Conservation (phyloP, 2,113 vertebrate genomes). For the Hymenochirus boettgeri region DNA sequence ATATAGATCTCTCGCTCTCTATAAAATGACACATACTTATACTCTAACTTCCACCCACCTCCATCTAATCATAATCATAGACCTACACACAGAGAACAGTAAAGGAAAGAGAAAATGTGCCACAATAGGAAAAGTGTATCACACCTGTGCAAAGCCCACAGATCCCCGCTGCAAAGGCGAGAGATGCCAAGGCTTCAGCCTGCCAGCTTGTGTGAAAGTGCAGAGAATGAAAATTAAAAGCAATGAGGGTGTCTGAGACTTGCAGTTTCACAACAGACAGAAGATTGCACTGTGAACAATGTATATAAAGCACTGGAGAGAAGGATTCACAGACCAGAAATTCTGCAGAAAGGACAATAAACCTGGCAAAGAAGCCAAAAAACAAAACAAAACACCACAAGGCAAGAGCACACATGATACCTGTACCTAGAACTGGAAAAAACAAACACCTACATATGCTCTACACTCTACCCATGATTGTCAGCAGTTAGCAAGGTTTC, state of each 20-base stretch:
- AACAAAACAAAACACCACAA: neutral
- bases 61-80: constrained; percentile 1
- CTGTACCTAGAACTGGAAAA: constrained; percentile 2
- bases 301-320: no score
- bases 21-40: constrained; percentile 17
- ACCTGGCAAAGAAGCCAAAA: neutral
- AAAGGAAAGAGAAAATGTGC: neutral
- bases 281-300: no score
- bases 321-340: no score
- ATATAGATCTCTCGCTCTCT: neutral
- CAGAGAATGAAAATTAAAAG: neutral
- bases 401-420: neutral
- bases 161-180: neutral
- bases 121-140: neutral
- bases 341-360: no score
- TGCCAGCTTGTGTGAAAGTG: neutral
- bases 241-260: no score
- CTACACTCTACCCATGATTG: constrained; percentile 19
- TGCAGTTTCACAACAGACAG: no score
- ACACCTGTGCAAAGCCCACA: constrained; percentile 19
- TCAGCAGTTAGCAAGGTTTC: constrained; percentile 21
- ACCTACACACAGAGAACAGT: neutral
- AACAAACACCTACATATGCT: constrained; percentile 27
- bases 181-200: neutral
- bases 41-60: constrained; percentile 17